Percentiles rank a stretch among this genome's conserved stretches.
Evolutionary conservation across 1,140 invertebrate species (phyloP).

Genomic region (Drosophila yakuba): DNA sequence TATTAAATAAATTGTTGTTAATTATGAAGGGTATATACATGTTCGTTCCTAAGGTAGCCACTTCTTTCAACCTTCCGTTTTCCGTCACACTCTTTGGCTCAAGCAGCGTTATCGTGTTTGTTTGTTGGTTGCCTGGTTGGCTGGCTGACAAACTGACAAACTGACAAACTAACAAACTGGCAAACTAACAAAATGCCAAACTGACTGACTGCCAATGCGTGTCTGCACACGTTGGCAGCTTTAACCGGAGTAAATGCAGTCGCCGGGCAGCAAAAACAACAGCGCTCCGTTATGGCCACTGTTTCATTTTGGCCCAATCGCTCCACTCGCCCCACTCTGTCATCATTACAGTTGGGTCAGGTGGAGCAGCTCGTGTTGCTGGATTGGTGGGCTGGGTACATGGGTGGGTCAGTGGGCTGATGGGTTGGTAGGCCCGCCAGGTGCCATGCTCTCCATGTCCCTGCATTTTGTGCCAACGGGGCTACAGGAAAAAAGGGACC

Average conservation of each 20-base stretch:
- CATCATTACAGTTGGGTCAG: constrained; percentile 72
- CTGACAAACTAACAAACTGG: constrained; percentile 1
- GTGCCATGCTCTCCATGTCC: constrained; percentile 39
- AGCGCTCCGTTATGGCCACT: constrained; percentile 57
- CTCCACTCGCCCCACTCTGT: constrained; percentile 42
- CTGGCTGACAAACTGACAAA: constrained; percentile 38
- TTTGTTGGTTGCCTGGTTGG: constrained; percentile 58
- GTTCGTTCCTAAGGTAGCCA: background rate
- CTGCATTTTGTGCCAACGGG: constrained; percentile 46
- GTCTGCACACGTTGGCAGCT: constrained; percentile 45
- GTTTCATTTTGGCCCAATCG: constrained; percentile 11
- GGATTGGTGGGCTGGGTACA: background rate
- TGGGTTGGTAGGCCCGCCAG: constrained; percentile 9
- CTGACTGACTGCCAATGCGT: constrained; percentile 50
- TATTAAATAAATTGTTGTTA: too few species aligned
- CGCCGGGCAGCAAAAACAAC: constrained; percentile 21
- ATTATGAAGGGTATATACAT: background rate
- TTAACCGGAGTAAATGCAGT: constrained; percentile 9
- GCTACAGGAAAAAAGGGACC: background rate
- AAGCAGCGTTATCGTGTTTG: constrained; percentile 67
- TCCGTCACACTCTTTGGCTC: constrained; percentile 61
- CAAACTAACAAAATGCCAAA: constrained; percentile 17
- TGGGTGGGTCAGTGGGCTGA: background rate
- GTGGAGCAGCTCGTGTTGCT: constrained; percentile 25
- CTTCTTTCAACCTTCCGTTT: background rate